These are phyloP conservation scores for Aricia artaxerxes DNA, from an alignment of 2,888 invertebrate genomes.

Conservation along the genomic window DNA sequence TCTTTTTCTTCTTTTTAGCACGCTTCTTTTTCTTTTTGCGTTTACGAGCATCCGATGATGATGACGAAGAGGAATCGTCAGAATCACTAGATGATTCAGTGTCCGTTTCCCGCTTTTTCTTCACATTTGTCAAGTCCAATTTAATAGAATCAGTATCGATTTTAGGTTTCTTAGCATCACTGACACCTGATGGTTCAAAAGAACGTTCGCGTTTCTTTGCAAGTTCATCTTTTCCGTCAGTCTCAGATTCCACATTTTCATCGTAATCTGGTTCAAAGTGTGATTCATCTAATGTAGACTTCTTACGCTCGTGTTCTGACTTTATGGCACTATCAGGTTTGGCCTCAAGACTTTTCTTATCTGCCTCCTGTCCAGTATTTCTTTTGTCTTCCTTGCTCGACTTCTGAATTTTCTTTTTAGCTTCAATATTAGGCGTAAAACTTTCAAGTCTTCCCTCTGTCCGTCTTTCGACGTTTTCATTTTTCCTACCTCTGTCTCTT, in stretches of 20 bases:
- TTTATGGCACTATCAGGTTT: conserved; percentile 79
- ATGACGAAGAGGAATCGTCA: conserved; percentile 75
- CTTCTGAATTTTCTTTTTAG: conserved; percentile 55
- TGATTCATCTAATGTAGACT: conserved; percentile 85
- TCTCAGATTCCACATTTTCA: conserved; percentile 81
- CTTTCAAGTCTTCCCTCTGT: conserved; percentile 53
- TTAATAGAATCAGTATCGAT: conserved; percentile 69
- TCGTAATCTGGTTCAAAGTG: conserved; percentile 89
- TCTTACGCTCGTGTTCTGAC: conserved; percentile 78
- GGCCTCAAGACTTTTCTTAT: conserved; percentile 39
- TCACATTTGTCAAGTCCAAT: conserved; percentile 73
- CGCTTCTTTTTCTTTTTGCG: conserved; percentile 84
- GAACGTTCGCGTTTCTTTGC: conserved; percentile 66
- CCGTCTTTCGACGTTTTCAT: conserved; percentile 57
- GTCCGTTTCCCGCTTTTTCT: conserved; percentile 72
- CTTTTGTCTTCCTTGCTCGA: conserved; percentile 46
- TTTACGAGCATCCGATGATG: conserved; percentile 77
- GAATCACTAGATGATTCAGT: conserved; percentile 69
- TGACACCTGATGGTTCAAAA: conserved; percentile 43
- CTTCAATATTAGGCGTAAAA: conserved; percentile 51
- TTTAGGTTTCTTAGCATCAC: conserved; percentile 63
- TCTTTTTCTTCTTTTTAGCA: conserved; percentile 81
- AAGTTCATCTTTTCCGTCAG: conserved; percentile 80
- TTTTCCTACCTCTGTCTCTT: conserved; percentile 65
- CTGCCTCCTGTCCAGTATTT: conserved; percentile 37